Evolutionary conservation across 92 coral and sea anemone species (phyloP).

Genomic region (Muricea muricata): DNA sequence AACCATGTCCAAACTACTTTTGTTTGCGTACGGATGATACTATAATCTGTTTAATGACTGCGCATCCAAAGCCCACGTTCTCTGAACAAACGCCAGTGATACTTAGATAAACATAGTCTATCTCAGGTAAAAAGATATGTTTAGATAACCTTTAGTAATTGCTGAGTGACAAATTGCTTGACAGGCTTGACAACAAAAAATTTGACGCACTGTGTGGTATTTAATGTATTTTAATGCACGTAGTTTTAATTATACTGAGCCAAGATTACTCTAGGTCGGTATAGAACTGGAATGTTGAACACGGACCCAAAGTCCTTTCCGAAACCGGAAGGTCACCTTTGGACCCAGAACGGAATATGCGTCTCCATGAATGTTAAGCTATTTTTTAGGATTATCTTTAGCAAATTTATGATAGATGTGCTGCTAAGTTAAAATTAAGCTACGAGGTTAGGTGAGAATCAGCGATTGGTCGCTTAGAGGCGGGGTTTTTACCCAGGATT

Average conservation of each 20-base stretch:
- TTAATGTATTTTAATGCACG: slow-evolving; percentile 11
- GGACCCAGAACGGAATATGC: no score
- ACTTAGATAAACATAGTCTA: neutral
- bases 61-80: neutral
- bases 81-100: neutral
- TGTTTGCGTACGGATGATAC: no score
- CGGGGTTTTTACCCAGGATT: no score
- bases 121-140: neutral
- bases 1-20: no score
- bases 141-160: slow-evolving; percentile 4
- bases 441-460: no score
- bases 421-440: no score
- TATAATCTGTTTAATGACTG: no score
- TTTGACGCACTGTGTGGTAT: slow-evolving; percentile 29
- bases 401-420: no score
- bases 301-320: neutral
- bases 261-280: neutral
- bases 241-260: neutral
- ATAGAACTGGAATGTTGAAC: neutral
- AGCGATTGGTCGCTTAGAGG: no score
- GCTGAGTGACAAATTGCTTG: slow-evolving; percentile 11
- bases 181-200: neutral
- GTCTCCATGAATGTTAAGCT: no score
- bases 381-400: no score
- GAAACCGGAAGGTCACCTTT: no score